A percentile compares a stretch with the other conserved stretches of the same genome.
phyloP scores from a whole-genome alignment of 2,113 vertebrate species.

The Cyanistes caeruleus region DNA sequence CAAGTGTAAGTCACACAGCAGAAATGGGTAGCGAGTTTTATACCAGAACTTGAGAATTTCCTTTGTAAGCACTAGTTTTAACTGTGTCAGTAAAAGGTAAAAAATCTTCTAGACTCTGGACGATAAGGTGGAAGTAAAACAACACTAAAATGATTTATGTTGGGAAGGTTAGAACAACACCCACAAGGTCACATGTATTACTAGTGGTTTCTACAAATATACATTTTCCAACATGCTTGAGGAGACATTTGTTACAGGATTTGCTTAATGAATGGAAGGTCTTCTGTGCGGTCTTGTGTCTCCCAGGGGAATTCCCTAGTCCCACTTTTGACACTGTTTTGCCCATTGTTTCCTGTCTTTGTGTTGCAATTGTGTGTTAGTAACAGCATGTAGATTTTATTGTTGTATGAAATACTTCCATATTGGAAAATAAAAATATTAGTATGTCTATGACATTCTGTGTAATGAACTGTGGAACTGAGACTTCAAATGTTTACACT shows the following conservation, averaged over 20 bases:
- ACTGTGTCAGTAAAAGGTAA: neutral
- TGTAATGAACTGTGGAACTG: neutral
- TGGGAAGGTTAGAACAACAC: neutral
- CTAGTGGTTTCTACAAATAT: neutral
- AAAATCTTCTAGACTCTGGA: neutral
- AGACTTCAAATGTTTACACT: neutral
- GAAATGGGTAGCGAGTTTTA: neutral
- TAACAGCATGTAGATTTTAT: neutral
- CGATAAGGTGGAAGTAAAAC: neutral
- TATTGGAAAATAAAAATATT: neutral
- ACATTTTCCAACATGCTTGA: neutral
- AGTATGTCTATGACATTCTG: neutral
- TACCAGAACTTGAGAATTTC: neutral
- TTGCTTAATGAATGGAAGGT: neutral
- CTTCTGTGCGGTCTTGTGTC: rapidly evolving
- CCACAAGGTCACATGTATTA: neutral
- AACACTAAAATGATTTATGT: neutral
- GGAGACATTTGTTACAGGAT: neutral
- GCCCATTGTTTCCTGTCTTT: neutral
- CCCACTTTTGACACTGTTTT: neutral
- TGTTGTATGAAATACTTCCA: neutral
- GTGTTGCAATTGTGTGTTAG: neutral
- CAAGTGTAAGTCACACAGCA: neutral
- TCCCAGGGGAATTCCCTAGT: neutral
- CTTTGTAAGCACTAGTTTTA: neutral